Conservation (phyloP, 2,113 vertebrate species). For the Cryptomyrus ogoouensis region DNA sequence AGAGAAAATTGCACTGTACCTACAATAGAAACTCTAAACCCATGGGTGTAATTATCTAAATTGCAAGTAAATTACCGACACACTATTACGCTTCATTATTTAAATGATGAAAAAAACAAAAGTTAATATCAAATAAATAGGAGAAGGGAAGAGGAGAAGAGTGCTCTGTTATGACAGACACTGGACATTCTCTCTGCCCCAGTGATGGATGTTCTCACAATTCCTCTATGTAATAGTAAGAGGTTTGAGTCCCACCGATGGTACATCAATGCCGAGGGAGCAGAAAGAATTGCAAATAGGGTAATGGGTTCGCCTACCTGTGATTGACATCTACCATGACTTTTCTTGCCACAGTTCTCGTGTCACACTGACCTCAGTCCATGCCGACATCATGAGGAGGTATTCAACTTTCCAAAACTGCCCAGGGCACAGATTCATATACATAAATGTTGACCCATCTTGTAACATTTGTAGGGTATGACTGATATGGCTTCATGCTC, state of each 20-base stretch:
- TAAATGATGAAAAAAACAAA: background rate
- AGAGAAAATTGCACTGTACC: background rate
- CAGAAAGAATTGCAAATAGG: background rate
- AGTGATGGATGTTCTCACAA: background rate
- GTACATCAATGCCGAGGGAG: background rate
- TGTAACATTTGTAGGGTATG: background rate
- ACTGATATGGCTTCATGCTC: background rate
- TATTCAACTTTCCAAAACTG: background rate
- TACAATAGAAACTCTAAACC: background rate
- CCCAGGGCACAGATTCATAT: background rate
- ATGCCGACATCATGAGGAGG: background rate
- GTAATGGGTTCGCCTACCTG: background rate
- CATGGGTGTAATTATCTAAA: background rate
- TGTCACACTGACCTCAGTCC: background rate
- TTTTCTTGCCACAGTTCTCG: background rate
- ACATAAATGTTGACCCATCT: background rate
- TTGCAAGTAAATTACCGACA: background rate
- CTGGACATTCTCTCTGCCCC: background rate
- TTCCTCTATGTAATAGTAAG: background rate
- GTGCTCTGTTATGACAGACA: background rate
- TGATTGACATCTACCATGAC: background rate
- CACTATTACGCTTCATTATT: background rate
- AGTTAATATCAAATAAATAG: background rate
- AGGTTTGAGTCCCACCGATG: background rate
- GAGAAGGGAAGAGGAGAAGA: background rate